phyloP scores from a whole-genome alignment of 2,113 vertebrate species.

The Chlorodrepanis virens region DNA sequence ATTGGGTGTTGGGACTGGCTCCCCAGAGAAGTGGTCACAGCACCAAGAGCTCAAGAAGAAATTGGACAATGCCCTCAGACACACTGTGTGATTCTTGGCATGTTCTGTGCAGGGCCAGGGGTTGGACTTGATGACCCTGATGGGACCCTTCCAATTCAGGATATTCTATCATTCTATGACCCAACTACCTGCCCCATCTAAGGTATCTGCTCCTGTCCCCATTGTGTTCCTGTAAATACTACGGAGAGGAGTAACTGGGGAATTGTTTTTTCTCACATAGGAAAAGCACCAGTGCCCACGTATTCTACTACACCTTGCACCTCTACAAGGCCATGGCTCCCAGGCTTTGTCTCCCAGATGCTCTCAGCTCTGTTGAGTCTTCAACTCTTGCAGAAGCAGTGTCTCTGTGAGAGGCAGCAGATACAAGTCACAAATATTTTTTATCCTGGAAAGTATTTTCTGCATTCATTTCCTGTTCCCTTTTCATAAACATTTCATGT shows the following conservation, averaged over 20 bases:
- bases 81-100: neutral
- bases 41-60: neutral
- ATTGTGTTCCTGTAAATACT: neutral
- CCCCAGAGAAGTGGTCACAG: neutral
- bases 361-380: neutral
- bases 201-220: neutral
- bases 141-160: neutral
- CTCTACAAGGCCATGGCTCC: neutral
- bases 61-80: neutral
- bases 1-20: neutral
- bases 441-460: neutral
- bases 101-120: neutral
- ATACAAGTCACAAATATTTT: neutral
- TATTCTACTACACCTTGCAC: neutral
- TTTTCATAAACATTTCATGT: neutral
- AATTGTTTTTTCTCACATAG: neutral
- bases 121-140: neutral
- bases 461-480: neutral
- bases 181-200: neutral
- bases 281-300: neutral
- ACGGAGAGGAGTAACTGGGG: fast-evolving
- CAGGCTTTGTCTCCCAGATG: neutral
- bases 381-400: neutral
- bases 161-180: neutral
- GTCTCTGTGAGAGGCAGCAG: neutral